Conservation (phyloP, 2,888 invertebrate species). For the Agrotis puta region DNA sequence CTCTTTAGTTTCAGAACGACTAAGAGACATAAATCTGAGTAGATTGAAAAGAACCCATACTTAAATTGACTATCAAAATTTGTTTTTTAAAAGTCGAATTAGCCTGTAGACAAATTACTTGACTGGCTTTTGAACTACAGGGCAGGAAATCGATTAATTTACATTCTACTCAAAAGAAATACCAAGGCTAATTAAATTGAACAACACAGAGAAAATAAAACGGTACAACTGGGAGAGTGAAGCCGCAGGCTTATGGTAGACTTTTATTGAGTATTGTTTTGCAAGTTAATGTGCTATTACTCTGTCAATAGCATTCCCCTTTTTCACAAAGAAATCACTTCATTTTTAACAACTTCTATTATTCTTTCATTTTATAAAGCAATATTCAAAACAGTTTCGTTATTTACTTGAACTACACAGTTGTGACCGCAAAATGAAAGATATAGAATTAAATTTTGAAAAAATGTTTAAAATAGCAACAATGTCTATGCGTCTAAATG, state of each 20-base stretch:
- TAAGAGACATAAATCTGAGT: not conserved
- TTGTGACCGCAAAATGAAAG: constrained; percentile 49
- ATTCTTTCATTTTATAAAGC: constrained; percentile 18
- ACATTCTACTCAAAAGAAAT: not conserved
- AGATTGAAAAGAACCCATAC: not conserved
- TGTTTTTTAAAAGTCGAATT: not conserved
- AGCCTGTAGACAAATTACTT: not conserved
- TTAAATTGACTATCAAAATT: not conserved
- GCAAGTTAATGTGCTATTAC: constrained; percentile 37
- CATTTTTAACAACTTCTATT: constrained; percentile 26
- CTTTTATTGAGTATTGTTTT: constrained; percentile 33
- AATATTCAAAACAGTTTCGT: constrained; percentile 13
- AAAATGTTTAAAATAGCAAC: constrained; percentile 69
- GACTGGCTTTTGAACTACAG: too few species aligned
- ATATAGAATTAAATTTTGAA: constrained; percentile 68
- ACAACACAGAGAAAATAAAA: not conserved
- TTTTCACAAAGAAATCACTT: constrained; percentile 60
- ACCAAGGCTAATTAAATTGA: not conserved
- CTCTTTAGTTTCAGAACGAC: not conserved
- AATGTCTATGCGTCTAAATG: constrained; percentile 67
- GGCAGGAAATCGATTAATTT: not conserved
- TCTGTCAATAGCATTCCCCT: constrained; percentile 62
- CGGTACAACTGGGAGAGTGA: constrained; percentile 23
- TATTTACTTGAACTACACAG: not conserved
- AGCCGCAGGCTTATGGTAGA: constrained; percentile 20